Evolutionary conservation across 2,113 vertebrate genomes (phyloP), one percentile per base, ranked within the genome.

Genomic region (Hiodon alosoides): DNA sequence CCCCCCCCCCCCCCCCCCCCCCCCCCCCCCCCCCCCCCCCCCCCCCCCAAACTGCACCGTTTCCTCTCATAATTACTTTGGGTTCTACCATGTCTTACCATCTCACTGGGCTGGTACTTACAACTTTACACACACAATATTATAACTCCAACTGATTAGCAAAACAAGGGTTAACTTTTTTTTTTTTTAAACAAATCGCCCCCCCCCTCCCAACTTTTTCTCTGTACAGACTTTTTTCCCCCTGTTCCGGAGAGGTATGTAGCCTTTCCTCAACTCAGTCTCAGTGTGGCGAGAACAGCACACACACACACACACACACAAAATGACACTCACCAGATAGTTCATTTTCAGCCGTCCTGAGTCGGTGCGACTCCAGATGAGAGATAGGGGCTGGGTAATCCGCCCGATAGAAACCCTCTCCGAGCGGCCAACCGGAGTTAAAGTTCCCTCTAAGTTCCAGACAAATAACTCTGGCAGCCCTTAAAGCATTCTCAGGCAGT

Each of bases 141-240:
- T n/a, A n/a, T n/a, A n/a, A n/a, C n/a, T n/a, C n/a, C n/a, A 61
- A 60, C 82, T 67, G 81, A 76, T 85, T 82, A 69, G 64, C 72
- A 83, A 86, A 83, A 88, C 87, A 86, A 86, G 83, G 81, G 85
- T 82, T 84, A 79, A 79, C 11, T 81, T 75, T 70, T n/a, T n/a
- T n/a, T n/a, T 64, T 55, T 64, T 47, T n/a, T n/a, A n/a, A 47
- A 54, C 55, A 9, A 54, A 61, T 51, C 31, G 31, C 53, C 0
- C 46, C 61, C 64, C 69, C 81, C 77, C 65, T 71, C 73, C n/a
- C n/a, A n/a, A n/a, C n/a, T n/a, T n/a, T n/a, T n/a, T n/a, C n/a
- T n/a, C n/a, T n/a, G n/a, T n/a, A 2, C 73, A 46, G 67, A 16
- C 67, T 62, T 52, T 78, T 67, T 68, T 67, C n/a, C 71, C 72